Evolutionary conservation across 2,797 vertebrate genomes (phyloP), one percentile per base, ranked within the genome.

Genomic region (Euphonia xanthogaster): DNA sequence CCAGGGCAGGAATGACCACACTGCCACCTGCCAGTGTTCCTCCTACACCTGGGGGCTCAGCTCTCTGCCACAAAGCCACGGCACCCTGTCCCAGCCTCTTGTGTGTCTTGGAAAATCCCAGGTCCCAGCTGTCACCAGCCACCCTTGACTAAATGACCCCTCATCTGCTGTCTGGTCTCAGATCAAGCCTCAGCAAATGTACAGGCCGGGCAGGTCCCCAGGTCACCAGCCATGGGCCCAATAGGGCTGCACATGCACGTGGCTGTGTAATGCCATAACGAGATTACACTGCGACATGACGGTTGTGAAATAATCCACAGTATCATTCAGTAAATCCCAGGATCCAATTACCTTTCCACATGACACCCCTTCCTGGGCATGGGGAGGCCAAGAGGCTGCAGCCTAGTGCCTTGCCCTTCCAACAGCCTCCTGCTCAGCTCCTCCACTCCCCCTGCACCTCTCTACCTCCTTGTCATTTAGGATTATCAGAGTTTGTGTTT

Each of bases 261-360:
- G 81, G 89, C 89, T 28, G 28, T 33, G 79, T 95, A 94, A 93
- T 67, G 82, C 90, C 24, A 0, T 97, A 97, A 97, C 62, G 3
- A 80, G 96, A 96, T 97, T 97, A 96, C 35, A 22, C 85, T 44
- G 70, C 25, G 73, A 88, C 88, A 62, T 8, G 85, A 61, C 24
- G 68, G 76, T 81, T 85, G 51, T 72, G 93, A 94, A 94, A 94
- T 95, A 94, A 97, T 97, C 94, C 94, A 62, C 30, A 1, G 88
- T 95, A 95, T 96, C 95, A 92, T 19, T 93, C 79, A 65, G 73
- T 24, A 95, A 97, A 97, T 95, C 95, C 91, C 3, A 0, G 76
- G 88, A 97, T 97, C 96, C 93, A 95, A 97, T 97, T 97, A 95
- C 91, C 25, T 60, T 79, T 79, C 72, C n/a, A 18, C 92, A 89